Evolutionary conservation across 2,888 invertebrate genomes (phyloP).

Genomic region (Phortica okadai): DNA sequence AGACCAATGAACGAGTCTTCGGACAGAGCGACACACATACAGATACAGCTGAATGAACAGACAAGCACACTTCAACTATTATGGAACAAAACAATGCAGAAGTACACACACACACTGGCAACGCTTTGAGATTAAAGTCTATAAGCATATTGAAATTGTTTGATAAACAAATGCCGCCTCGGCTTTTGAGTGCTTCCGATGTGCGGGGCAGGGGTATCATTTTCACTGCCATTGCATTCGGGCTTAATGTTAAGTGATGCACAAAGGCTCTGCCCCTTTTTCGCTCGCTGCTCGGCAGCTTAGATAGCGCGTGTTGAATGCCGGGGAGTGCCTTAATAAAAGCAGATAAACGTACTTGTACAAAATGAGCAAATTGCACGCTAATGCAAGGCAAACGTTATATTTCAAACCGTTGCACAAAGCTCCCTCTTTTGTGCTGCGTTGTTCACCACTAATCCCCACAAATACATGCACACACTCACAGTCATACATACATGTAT

Average conservation of each 20-base stretch:
- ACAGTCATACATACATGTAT: background rate
- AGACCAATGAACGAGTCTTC: background rate
- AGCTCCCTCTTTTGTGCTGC: constrained; percentile 41
- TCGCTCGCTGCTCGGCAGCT: background rate
- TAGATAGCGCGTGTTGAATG: constrained; percentile 34
- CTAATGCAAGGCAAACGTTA: constrained; percentile 56
- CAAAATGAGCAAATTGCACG: constrained; percentile 68
- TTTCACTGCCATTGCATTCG: constrained; percentile 24
- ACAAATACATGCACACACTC: constrained; percentile 43
- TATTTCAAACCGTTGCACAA: background rate
- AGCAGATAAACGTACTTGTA: constrained; percentile 27
- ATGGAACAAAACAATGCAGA: constrained; percentile 65
- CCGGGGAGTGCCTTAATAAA: background rate
- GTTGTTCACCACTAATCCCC: constrained; percentile 69
- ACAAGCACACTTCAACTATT: constrained; percentile 54
- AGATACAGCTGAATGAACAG: constrained; percentile 47
- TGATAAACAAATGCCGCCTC: constrained; percentile 64
- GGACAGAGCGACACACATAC: constrained; percentile 35
- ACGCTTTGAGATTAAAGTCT: constrained; percentile 50
- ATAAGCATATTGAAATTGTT: constrained; percentile 68
- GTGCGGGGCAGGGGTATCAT: background rate
- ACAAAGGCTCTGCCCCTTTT: background rate
- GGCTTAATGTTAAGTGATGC: constrained; percentile 34
- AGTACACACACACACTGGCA: background rate
- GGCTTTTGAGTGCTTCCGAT: background rate